phyloP scores from a whole-genome alignment of 2,888 invertebrate species.

The Theretra japonica region DNA sequence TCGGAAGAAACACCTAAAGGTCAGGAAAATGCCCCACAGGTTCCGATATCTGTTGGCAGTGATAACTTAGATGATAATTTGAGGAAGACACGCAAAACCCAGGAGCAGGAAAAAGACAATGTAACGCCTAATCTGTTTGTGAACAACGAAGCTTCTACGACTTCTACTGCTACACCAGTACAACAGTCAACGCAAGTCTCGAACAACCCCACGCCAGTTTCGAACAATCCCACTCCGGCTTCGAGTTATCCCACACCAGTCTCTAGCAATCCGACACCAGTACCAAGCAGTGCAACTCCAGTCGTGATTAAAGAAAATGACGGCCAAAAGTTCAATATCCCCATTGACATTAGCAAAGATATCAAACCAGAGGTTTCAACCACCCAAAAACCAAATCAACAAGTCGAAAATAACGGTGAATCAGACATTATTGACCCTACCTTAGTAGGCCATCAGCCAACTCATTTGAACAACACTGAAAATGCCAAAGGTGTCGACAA shows the following conservation, averaged over 20 bases:
- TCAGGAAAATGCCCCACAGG: not conserved
- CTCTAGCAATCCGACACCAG: not conserved
- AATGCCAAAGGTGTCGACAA: not conserved
- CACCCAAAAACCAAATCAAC: not conserved
- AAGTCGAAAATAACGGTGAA: constrained; percentile 2
- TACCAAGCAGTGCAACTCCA: not conserved
- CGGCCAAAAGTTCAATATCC: not conserved
- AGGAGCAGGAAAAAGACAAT: not conserved
- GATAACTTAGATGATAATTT: constrained; percentile 14
- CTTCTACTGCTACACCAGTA: not conserved
- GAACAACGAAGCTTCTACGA: not conserved
- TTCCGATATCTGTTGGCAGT: constrained; percentile 18
- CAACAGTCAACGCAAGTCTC: not conserved
- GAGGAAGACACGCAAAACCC: constrained; percentile 23
- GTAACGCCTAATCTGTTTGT: not conserved
- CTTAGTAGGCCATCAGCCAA: not conserved
- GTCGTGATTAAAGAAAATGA: not conserved
- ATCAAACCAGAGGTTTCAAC: not conserved
- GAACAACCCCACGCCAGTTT: not conserved
- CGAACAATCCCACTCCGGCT: not conserved
- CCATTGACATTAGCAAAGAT: constrained; percentile 23
- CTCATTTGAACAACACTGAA: constrained; percentile 5
- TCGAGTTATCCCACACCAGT: not conserved
- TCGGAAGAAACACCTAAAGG: constrained; percentile 26
- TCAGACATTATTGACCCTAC: constrained; percentile 1